Evolutionary conservation across 37 sponge, comb jelly and placozoan species (phyloP).

Genomic region (Spongilla lacustris): DNA sequence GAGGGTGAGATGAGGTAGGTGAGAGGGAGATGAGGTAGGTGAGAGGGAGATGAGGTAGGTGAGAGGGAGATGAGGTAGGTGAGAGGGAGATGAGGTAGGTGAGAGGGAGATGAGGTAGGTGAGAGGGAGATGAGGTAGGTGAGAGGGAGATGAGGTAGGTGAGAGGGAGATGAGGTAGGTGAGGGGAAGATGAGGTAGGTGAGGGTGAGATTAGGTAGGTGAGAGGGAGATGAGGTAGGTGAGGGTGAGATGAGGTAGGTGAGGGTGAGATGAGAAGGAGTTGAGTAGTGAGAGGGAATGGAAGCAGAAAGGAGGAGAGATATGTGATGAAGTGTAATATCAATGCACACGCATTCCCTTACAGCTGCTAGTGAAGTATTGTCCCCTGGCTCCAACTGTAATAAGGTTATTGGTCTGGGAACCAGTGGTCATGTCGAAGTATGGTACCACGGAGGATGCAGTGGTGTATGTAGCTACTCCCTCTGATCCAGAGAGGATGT

Average conservation of each 20-base stretch:
- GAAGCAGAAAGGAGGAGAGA: not conserved
- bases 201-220: not conserved
- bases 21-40: slow-evolving; percentile 3
- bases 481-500: not conserved
- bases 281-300: not conserved
- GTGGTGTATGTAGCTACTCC: not conserved
- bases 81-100: no score
- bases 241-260: not conserved
- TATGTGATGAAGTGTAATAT: no score
- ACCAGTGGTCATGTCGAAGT: not conserved
- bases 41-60: not conserved
- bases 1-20: not conserved
- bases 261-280: not conserved
- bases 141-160: no score
- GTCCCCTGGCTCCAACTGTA: not conserved
- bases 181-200: not conserved
- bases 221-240: not conserved
- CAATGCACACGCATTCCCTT: not conserved
- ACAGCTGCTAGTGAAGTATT: not conserved
- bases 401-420: not conserved
- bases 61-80: no score
- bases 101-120: no score
- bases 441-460: not conserved
- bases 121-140: no score
- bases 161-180: not conserved